A percentile compares a stretch with the other conserved stretches of the same genome.
These are phyloP conservation scores for Pantelozetes paolii DNA, from an alignment of 2,888 invertebrate genomes.

Conservation along the genomic window DNA sequence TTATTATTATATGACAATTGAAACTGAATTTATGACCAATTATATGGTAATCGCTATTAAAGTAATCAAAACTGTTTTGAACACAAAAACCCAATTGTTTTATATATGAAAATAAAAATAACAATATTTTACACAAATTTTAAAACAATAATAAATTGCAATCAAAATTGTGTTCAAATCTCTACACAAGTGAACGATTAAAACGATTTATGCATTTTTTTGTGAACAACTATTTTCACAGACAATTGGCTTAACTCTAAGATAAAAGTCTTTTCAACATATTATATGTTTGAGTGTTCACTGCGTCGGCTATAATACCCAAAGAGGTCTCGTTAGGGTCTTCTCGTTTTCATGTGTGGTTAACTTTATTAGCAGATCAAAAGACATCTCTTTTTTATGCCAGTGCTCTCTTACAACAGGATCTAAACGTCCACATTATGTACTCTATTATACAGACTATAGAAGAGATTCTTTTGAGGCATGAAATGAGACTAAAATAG, in stretches of 20 bases:
- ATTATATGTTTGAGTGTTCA: not conserved
- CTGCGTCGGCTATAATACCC: not conserved
- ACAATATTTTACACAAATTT: not conserved
- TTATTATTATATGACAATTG: not conserved
- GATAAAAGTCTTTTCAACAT: not conserved
- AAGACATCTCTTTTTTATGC: not conserved
- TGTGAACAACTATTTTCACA: not conserved
- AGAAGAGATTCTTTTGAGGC: slow-evolving; percentile 17
- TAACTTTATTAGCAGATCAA: slow-evolving; percentile 23
- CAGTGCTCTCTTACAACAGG: not conserved
- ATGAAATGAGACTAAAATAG: slow-evolving; percentile 13
- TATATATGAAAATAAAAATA: no score
- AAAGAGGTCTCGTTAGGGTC: slow-evolving; percentile 22
- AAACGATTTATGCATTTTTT: slow-evolving; percentile 15
- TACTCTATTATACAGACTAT: not conserved
- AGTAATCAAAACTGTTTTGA: not conserved
- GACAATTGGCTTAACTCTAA: not conserved
- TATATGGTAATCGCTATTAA: slow-evolving; percentile 16
- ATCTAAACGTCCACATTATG: not conserved
- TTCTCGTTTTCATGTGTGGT: slow-evolving; percentile 22
- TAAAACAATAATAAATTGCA: slow-evolving; percentile 17
- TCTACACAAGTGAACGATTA: slow-evolving; percentile 23
- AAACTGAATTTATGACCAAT: slow-evolving; percentile 23
- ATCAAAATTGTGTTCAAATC: slow-evolving; percentile 3
- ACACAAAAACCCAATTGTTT: not conserved